phyloP scores from a whole-genome alignment of 2,888 invertebrate species.

The Dorcus parallelipipedus region DNA sequence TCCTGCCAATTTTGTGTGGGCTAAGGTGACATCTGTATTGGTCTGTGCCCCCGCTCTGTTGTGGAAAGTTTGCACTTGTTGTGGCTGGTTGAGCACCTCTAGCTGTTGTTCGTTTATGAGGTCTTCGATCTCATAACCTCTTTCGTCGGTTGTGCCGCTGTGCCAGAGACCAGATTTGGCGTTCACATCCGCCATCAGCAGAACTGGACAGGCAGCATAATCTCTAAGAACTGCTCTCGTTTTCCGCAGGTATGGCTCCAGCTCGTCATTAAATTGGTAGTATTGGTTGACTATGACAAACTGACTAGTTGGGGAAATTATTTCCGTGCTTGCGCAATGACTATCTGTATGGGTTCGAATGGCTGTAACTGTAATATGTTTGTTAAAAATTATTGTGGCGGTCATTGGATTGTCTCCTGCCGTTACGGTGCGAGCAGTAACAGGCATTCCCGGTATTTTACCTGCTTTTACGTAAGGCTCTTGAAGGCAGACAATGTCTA shows the following conservation, averaged over 20 bases:
- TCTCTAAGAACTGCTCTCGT: not conserved
- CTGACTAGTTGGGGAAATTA: not conserved
- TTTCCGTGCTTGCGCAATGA: not conserved
- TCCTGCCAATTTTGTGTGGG: not conserved
- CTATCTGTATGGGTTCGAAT: not conserved
- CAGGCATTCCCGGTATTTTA: too few relatives aligned
- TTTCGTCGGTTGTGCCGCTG: not conserved
- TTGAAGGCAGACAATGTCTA: too few relatives aligned
- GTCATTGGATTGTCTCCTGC: too few relatives aligned
- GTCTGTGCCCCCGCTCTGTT: not conserved
- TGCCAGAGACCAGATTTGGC: not conserved
- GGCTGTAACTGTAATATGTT: not conserved
- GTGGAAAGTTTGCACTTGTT: not conserved
- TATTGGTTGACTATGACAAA: constrained; percentile 2
- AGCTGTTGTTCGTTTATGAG: constrained; percentile 1
- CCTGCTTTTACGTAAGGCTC: too few relatives aligned
- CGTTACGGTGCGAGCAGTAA: too few relatives aligned
- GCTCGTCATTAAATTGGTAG: constrained; percentile 2
- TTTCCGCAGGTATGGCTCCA: not conserved
- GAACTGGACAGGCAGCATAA: not conserved
- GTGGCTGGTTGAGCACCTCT: not conserved
- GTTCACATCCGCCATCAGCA: constrained; percentile 9
- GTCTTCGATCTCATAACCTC: constrained; percentile 3
- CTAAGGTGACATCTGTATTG: constrained; percentile 1
- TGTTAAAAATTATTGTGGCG: too few relatives aligned